A percentile compares a stretch with the other conserved stretches of the same genome.
Evolutionary conservation across 2,113 vertebrate genomes (phyloP).

Genomic region (Otolemur garnettii): DNA sequence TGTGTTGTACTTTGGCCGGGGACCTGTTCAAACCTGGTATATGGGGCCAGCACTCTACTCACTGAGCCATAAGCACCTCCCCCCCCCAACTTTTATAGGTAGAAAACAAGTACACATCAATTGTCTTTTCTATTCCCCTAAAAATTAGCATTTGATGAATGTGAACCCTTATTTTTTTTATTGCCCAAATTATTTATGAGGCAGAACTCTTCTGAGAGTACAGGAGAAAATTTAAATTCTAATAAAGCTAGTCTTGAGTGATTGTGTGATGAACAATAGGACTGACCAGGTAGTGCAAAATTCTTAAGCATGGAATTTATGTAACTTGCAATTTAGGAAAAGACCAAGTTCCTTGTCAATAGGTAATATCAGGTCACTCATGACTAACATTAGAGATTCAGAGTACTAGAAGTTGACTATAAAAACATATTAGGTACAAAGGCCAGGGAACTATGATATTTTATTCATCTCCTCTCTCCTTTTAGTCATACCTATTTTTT

Average conservation of each 20-base stretch:
- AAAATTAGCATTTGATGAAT: neutral
- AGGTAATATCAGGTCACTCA: neutral
- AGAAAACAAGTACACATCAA: neutral
- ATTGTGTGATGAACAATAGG: neutral
- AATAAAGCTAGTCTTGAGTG: neutral
- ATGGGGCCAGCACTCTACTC: too few species aligned
- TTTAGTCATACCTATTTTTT: neutral
- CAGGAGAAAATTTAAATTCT: neutral
- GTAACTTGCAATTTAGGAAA: neutral
- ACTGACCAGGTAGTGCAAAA: neutral
- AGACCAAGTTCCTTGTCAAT: neutral
- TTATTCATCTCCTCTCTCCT: neutral
- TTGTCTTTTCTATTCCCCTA: neutral
- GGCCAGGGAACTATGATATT: neutral
- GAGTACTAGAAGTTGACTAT: neutral
- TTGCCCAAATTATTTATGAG: neutral
- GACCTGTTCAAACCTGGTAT: too few species aligned
- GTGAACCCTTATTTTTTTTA: neutral
- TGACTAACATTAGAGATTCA: neutral
- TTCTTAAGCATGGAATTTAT: neutral
- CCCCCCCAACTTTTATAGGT: neutral
- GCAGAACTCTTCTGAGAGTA: neutral
- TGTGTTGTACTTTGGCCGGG: too few species aligned
- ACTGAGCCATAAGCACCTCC: too few species aligned
- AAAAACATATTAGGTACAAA: neutral